Percentiles rank a stretch among this genome's conserved stretches.
Evolutionary conservation across 2,888 invertebrate species (phyloP).

Genomic region (Athalia cordata): DNA sequence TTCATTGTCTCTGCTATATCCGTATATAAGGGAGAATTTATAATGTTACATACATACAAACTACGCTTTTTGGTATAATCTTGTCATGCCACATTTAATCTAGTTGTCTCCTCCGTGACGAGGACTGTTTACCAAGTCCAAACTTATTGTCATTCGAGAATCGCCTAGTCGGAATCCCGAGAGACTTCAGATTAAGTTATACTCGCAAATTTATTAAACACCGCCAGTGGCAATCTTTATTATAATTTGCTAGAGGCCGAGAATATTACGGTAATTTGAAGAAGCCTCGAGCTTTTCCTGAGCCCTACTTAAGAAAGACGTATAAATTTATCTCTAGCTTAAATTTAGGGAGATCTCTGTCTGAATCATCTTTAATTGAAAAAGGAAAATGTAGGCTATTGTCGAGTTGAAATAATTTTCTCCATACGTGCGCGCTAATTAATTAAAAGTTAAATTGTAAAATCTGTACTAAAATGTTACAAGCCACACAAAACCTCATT

Average conservation of each 20-base stretch:
- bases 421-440: too few relatives aligned
- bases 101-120: constrained; percentile 15
- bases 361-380: not conserved
- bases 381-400: not conserved
- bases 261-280: constrained; percentile 4
- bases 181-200: constrained; percentile 28
- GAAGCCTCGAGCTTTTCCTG: not conserved
- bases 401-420: too few relatives aligned
- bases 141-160: constrained; percentile 41
- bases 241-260: not conserved
- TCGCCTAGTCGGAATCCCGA: constrained; percentile 1
- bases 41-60: not conserved
- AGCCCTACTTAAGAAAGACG: constrained; percentile 10
- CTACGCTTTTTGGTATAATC: not conserved
- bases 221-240: constrained; percentile 27
- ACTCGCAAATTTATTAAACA: constrained; percentile 34
- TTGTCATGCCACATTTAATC: constrained; percentile 21
- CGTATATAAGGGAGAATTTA: not conserved
- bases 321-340: not conserved
- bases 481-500: too few relatives aligned
- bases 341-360: too few relatives aligned
- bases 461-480: too few relatives aligned
- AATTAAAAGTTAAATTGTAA: too few relatives aligned
- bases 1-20: not conserved
- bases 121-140: constrained; percentile 28